Conservation (phyloP, 1,140 invertebrate species). For the Drosophila pseudoobscura region DNA sequence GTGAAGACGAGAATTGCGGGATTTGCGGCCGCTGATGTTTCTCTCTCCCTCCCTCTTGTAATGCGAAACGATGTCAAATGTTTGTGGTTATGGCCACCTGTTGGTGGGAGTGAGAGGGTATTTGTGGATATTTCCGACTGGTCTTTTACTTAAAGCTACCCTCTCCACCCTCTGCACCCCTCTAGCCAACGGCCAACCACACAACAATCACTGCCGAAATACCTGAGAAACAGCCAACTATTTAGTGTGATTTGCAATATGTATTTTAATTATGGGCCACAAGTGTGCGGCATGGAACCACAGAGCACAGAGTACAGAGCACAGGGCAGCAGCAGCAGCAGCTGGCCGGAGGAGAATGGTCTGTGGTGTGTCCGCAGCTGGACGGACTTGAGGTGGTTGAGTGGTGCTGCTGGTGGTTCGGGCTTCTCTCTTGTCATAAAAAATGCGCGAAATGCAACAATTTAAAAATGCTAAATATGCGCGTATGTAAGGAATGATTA, state of each 20-base stretch:
- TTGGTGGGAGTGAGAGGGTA: too few relatives aligned
- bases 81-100: too few relatives aligned
- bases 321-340: constrained; percentile 20
- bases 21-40: too few relatives aligned
- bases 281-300: constrained; percentile 22
- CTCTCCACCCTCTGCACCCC: constrained; percentile 1
- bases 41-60: too few relatives aligned
- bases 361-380: constrained; percentile 17
- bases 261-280: constrained; percentile 70
- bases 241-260: constrained; percentile 64
- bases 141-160: too few relatives aligned
- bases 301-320: constrained; percentile 19
- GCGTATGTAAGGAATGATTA: constrained; percentile 78
- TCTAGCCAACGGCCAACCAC: neutral
- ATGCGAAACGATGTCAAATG: too few relatives aligned
- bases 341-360: constrained; percentile 24
- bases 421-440: constrained; percentile 63
- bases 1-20: too few relatives aligned
- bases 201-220: constrained; percentile 45
- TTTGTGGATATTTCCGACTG: too few relatives aligned
- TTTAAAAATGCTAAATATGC: constrained; percentile 81
- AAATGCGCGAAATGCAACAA: constrained; percentile 78
- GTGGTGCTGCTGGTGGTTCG: constrained; percentile 19
- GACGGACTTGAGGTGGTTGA: constrained; percentile 21
- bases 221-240: constrained; percentile 36